Conservation (phyloP, 1,140 invertebrate species). For the Drosophila orosa region DNA sequence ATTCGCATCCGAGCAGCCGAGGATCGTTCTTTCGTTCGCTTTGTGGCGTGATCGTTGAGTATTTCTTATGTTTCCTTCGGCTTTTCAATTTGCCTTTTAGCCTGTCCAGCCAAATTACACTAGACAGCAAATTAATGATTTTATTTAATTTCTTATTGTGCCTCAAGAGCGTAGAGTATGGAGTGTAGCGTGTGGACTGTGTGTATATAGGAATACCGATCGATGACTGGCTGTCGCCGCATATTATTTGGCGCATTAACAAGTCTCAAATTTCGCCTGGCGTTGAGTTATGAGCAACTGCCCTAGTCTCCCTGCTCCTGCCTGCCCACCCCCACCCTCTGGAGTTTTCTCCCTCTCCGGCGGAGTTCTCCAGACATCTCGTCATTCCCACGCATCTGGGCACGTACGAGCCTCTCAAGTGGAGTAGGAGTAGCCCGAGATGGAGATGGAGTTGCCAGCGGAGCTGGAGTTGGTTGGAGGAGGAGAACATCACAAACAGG, state of each 20-base stretch:
- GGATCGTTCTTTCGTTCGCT: slow-evolving; percentile 3
- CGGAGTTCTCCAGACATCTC: slow-evolving; percentile 53
- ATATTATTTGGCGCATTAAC: slow-evolving; percentile 75
- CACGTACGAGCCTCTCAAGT: slow-evolving; percentile 72
- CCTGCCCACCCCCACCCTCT: slow-evolving; percentile 2
- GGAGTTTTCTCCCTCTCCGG: slow-evolving; percentile 18
- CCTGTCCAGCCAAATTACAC: slow-evolving; percentile 23
- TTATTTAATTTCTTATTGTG: slow-evolving; percentile 22
- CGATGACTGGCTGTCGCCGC: slow-evolving; percentile 59
- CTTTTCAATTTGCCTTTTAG: slow-evolving; percentile 61
- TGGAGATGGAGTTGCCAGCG: slow-evolving; percentile 26
- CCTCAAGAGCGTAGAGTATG: neutral
- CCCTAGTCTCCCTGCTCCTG: slow-evolving; percentile 25
- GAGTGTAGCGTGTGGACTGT: neutral
- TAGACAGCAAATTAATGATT: slow-evolving; percentile 38
- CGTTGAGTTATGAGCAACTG: slow-evolving; percentile 61
- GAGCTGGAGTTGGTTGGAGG: slow-evolving; percentile 14
- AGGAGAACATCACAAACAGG: slow-evolving; percentile 24
- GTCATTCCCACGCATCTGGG: slow-evolving; percentile 81
- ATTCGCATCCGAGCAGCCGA: slow-evolving; percentile 56
- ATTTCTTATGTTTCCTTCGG: slow-evolving; percentile 38
- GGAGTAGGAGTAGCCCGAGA: slow-evolving; percentile 39
- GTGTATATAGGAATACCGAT: neutral
- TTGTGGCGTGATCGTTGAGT: slow-evolving; percentile 46
- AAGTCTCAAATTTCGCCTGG: slow-evolving; percentile 73